Evolutionary conservation across 2,888 invertebrate genomes (phyloP), one percentile per base, ranked within the genome.

Genomic region (Lithophane socia): DNA sequence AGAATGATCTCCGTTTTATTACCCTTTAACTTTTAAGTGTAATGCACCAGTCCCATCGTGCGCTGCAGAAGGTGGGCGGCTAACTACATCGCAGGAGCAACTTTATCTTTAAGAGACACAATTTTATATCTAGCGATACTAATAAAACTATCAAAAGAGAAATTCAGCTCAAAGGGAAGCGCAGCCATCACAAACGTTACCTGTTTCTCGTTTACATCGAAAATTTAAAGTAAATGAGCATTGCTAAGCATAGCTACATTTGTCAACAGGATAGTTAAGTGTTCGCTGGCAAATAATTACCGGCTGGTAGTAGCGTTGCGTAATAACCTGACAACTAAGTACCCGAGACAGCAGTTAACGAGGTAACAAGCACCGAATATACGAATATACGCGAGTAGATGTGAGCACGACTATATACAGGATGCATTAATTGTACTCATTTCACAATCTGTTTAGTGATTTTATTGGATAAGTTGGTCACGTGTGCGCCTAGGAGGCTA

Each of bases 201-300:
- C 77, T 79, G 79, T 83, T 84, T 75, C 80, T 81, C 58, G 82
- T 86, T 88, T 65, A 78, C 87, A 82, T 75, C 71, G 80, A 85
- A 88, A 89, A 87, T 86, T 79, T 86, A 80, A 86, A 86, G 81
- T 88, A 88, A 90, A 90, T 85, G 88, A 87, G 87, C 82, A 80
- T 77, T 82, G 84, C 74, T 81, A 88, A 87, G 88, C 82, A 80
- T 76, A 83, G 86, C 73, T 79, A 88, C 89, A 90, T 91, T 92
- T 92, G 92, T 93, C 92, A 92, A 90, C 89, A 86, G 88, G 89
- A 87, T 85, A 77, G 81, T 85, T 87, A 88, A 91, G 83, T 87
- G 88, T 87, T 85, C 83, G 65, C 83, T 80, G 44, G 78, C 80
- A 86, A 86, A 82, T 88, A 87, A 86, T 87, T 88, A 87, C 87